These are phyloP conservation scores for Coturnix japonica DNA, from an alignment of 2,113 vertebrate genomes.

Conservation along the genomic window DNA sequence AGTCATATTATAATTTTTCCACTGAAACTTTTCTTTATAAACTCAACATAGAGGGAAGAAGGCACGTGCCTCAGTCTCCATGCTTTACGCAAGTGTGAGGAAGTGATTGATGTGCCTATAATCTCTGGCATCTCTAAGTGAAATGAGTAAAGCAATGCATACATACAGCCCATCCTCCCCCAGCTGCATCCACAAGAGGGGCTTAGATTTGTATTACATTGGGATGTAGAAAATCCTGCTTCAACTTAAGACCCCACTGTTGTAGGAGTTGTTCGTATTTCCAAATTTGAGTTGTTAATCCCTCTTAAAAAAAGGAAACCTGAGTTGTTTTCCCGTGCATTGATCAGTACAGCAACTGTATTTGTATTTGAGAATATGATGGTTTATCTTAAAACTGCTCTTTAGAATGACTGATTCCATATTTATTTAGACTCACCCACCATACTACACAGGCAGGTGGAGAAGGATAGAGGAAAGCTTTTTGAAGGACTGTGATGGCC, in stretches of 20 bases:
- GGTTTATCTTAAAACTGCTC: neutral
- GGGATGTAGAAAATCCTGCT: neutral
- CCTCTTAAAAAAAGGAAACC: neutral
- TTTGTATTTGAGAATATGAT: neutral
- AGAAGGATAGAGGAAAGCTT: neutral
- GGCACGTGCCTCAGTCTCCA: neutral
- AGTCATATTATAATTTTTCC: neutral
- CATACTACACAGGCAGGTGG: no score
- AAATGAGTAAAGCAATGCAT: neutral
- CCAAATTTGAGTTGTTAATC: neutral
- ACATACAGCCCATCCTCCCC: neutral
- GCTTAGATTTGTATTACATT: neutral
- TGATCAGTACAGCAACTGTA: neutral
- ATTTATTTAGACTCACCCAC: neutral
- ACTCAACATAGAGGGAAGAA: neutral
- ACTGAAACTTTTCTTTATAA: neutral
- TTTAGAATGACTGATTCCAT: neutral
- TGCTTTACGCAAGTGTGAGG: neutral
- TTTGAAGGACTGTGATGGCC: neutral
- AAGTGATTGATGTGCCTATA: neutral
- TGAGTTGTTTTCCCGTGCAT: neutral
- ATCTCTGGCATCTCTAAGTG: neutral
- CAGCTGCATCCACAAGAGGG: neutral
- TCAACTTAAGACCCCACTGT: neutral
- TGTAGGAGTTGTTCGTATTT: neutral